phyloP scores from a whole-genome alignment of 2,797 vertebrate genomes.

The Anguilla obscura region DNA sequence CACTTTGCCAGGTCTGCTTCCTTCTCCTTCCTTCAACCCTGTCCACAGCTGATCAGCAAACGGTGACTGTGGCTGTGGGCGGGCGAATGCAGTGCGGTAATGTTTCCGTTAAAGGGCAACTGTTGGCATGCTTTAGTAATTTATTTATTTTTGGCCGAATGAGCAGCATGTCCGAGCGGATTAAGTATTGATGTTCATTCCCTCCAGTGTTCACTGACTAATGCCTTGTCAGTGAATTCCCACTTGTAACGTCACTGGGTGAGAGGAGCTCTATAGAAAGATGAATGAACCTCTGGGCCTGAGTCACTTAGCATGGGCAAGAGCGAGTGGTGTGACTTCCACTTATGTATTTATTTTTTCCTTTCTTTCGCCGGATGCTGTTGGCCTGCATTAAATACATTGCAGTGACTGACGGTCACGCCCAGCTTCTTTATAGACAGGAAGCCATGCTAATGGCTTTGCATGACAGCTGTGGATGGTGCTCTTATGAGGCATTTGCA shows the following conservation, averaged over 20 bases:
- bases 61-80: background rate
- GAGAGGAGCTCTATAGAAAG: background rate
- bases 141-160: background rate
- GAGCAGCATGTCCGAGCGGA: background rate
- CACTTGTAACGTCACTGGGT: background rate
- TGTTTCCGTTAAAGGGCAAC: background rate
- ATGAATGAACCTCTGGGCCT: constrained; percentile 1
- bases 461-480: background rate
- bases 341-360: background rate
- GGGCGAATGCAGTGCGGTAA: background rate
- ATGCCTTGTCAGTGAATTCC: background rate
- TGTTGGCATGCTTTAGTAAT: background rate
- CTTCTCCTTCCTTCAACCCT: background rate
- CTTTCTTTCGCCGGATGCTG: background rate
- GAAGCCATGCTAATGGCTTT: background rate
- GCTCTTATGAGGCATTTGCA: background rate
- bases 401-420: background rate
- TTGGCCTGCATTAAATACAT: background rate
- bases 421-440: background rate
- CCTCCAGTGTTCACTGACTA: constrained; percentile 1
- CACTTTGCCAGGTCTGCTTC: background rate
- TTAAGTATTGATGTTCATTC: background rate
- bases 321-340: background rate
- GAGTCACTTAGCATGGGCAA: background rate
- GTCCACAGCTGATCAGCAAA: background rate